Percentiles rank a stretch among this genome's conserved stretches.
phyloP scores from a whole-genome alignment of 2,797 vertebrate species.

The Zonotrichia albicollis region DNA sequence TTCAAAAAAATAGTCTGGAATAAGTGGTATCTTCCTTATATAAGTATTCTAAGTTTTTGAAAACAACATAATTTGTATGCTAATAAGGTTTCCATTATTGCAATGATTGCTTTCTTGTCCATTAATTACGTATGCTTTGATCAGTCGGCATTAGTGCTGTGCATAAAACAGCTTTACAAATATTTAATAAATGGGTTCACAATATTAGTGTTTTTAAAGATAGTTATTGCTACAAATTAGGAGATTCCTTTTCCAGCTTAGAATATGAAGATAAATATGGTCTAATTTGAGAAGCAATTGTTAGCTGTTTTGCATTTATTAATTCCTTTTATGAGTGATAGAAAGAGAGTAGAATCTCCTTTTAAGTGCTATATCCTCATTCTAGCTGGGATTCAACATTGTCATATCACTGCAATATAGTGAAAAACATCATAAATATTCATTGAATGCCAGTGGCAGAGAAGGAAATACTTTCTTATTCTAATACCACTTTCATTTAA shows the following conservation, averaged over 20 bases:
- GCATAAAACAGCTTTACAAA: conserved; percentile 33
- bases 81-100: conserved; percentile 33
- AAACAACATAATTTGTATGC: conserved; percentile 39
- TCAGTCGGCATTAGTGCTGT: conserved; percentile 23
- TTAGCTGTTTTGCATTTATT: conserved; percentile 55
- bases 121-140: conserved; percentile 44
- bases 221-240: conserved; percentile 39
- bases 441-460: conserved; percentile 53
- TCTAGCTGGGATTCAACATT: conserved; percentile 39
- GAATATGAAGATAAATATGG: conserved; percentile 53
- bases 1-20: neutral
- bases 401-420: conserved; percentile 36
- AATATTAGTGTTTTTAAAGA: conserved; percentile 37
- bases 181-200: conserved; percentile 26
- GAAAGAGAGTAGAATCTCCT: conserved; percentile 28
- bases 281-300: conserved; percentile 64
- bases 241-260: conserved; percentile 41
- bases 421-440: conserved; percentile 67
- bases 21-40: neutral
- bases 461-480: conserved; percentile 53
- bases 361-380: conserved; percentile 37
- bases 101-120: conserved; percentile 23
- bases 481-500: conserved; percentile 22
- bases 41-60: neutral
- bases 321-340: conserved; percentile 56